Conservation (phyloP, 2,113 vertebrate genomes). For the Ancistrus triradiatus region DNA sequence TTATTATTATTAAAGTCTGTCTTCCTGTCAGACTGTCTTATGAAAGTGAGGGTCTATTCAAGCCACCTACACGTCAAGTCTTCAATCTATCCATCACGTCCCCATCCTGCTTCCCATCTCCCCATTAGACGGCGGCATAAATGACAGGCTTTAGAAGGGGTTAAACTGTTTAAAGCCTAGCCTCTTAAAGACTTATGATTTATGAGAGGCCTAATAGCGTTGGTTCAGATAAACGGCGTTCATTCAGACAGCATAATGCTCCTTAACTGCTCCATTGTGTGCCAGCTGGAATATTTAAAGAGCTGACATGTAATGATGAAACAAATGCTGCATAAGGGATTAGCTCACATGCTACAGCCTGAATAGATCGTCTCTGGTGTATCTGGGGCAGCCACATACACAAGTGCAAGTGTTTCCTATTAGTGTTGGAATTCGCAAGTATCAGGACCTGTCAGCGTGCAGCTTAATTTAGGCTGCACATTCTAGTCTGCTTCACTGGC, state of each 20-base stretch:
- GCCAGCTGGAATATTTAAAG: conserved; percentile 41
- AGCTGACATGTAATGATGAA: conserved; percentile 44
- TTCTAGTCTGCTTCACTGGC: too few species aligned
- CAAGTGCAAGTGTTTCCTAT: too few species aligned
- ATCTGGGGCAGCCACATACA: background rate
- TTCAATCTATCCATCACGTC: conserved; percentile 19
- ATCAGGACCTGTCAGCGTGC: too few species aligned
- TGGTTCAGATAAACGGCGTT: conserved; percentile 44
- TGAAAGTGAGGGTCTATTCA: background rate
- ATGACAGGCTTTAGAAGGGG: conserved; percentile 29
- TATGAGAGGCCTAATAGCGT: conserved; percentile 43
- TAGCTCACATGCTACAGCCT: conserved; percentile 10
- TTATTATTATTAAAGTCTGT: too few species aligned
- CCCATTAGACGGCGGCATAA: conserved; percentile 24
- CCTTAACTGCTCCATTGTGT: conserved; percentile 47
- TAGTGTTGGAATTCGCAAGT: too few species aligned
- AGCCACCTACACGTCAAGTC: conserved; percentile 2
- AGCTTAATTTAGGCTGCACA: too few species aligned
- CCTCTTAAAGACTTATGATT: conserved; percentile 47
- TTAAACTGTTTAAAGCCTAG: conserved; percentile 37
- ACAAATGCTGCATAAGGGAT: conserved; percentile 33
- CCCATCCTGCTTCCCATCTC: conserved; percentile 4
- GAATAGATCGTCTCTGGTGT: background rate
- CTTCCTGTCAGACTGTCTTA: too few species aligned
- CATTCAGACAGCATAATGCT: conserved; percentile 47